Conservation (phyloP, 2,888 invertebrate species). For the Exephanes ischioxanthus region DNA sequence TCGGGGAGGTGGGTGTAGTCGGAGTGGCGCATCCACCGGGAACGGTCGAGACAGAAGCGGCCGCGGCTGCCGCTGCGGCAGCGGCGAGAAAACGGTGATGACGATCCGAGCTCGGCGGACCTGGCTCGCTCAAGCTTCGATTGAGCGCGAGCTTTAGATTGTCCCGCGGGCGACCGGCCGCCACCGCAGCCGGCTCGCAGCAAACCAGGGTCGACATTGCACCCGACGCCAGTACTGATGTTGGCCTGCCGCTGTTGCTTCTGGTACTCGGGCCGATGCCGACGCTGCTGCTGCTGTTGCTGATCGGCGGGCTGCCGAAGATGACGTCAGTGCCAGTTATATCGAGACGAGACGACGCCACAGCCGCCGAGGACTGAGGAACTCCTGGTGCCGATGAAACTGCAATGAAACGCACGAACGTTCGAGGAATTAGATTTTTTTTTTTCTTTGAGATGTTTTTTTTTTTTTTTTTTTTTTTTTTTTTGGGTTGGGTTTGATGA, state of each 20-base stretch:
- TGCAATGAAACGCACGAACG: constrained; percentile 52
- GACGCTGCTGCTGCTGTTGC: constrained; percentile 17
- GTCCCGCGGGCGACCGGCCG: constrained; percentile 85
- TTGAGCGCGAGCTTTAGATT: constrained; percentile 87
- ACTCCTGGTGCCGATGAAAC: constrained; percentile 44
- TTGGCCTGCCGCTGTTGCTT: constrained; percentile 25
- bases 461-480: neutral
- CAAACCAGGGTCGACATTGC: constrained; percentile 86
- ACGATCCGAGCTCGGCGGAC: constrained; percentile 81
- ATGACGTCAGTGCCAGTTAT: constrained; percentile 75
- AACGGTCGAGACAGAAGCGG: constrained; percentile 56
- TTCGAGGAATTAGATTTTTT: constrained; percentile 1
- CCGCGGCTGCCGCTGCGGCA: constrained; percentile 58
- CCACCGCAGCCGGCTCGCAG: constrained; percentile 84
- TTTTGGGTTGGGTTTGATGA: neutral
- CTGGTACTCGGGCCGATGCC: constrained; percentile 9
- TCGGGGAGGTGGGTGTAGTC: constrained; percentile 78
- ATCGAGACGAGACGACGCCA: constrained; percentile 73
- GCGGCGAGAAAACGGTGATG: constrained; percentile 67
- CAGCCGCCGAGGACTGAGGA: constrained; percentile 68
- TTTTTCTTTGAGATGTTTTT: neutral
- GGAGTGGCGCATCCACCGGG: constrained; percentile 61
- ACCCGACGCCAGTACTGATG: constrained; percentile 38
- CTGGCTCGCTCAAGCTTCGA: constrained; percentile 87
- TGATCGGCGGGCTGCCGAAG: constrained; percentile 50